Evolutionary conservation across 2,888 invertebrate genomes (phyloP), one percentile per base, ranked within the genome.

Genomic region (Parthenolecanium corni): DNA sequence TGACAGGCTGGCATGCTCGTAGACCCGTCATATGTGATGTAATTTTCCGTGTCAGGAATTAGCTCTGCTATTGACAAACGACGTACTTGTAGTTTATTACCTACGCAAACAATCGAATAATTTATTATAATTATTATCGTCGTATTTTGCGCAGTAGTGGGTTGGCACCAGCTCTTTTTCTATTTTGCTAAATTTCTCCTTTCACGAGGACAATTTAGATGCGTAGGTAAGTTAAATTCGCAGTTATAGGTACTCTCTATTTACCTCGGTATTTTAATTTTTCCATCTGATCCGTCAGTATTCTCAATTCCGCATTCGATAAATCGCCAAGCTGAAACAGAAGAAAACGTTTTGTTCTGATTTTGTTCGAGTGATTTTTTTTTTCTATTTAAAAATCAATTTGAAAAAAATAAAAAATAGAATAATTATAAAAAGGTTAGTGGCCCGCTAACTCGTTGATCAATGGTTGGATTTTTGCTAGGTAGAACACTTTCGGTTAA

Each of bases 11-110:
- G 97, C 74, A 91, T 90, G 62, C 96, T 96, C 64, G 92, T 87
- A 47, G 95, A 95, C 54, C 96, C 97, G 71, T 96, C 94, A 76
- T 96, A 98, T 61, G 97, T 97, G 86, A 98, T 92, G 78, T 93
- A 97, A 77, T 92, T 89, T 72, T 90, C 86, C 52, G 94, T 95
- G 70, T 89, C 87, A 4, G 97, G 95, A 66, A 97, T 77, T 64
- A 97, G 79, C 25, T 89, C 89, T 58, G 87, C 81, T 58, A 95
- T 86, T 51, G 90, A 90, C 70, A 96, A 77, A 70, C 86, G 82
- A 73, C 86, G 86, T 67, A 95, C 83, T 67, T 86, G 85, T 74
- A 86, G 85, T 74, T 86, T 85, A 67, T 90, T 86, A 71, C 89
- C 89, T 89, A 73, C 65, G 72, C 11, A 49, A 46, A 52, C 16